Base-by-base conservation (phyloP, 2,888 invertebrate genomes). In the Heteromyza rotundicornis region DNA sequence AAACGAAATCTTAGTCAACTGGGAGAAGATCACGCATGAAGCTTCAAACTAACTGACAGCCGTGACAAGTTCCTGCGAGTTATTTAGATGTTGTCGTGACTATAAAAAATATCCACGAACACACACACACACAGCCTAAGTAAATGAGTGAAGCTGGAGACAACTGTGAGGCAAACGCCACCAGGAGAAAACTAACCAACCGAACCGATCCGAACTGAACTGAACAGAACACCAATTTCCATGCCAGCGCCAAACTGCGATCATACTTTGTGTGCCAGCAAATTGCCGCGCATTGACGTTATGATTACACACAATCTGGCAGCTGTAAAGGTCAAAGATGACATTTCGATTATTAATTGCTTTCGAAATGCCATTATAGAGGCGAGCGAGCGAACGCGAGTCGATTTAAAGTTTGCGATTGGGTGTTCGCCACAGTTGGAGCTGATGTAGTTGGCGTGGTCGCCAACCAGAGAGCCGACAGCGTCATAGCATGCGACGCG, bases 291-390 rank as follows among this genome's bases (percentile, higher is more conserved):
- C 19, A 32, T 54, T 35, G 16, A n/a, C 17, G n/a, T 19, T 14
- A 35, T 32, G 36, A 23, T 23, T 32, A 54, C 54, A 16, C 32
- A 54, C 32, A 54, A 54, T 16, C 17, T 54, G 32, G 54, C 35
- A 17, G 36, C 32, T 35, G 24, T 27, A 19, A 40, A 47, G 47
- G 47, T 47, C 47, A 47, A 19, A 47, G 47, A 47, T 47, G 47
- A 47, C 47, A 47, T 47, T 47, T 47, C 47, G 47, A 47, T 47
- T 47, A 47, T 47, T 47, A 47, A 47, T 47, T 47, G 47, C 47
- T 47, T 47, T 47, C 47, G 47, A 47, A 47, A 47, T 47, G 47
- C 19, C 47, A 47, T 47, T 47, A 47, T n/a, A 14, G 27, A 5
- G 40, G 40, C 40, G n/a, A 40, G 40, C 40, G 40, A 40, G 40